Evolutionary conservation across 2,113 vertebrate genomes (phyloP), one percentile per base, ranked within the genome.

Genomic region (Herpetotheres cachinnans): DNA sequence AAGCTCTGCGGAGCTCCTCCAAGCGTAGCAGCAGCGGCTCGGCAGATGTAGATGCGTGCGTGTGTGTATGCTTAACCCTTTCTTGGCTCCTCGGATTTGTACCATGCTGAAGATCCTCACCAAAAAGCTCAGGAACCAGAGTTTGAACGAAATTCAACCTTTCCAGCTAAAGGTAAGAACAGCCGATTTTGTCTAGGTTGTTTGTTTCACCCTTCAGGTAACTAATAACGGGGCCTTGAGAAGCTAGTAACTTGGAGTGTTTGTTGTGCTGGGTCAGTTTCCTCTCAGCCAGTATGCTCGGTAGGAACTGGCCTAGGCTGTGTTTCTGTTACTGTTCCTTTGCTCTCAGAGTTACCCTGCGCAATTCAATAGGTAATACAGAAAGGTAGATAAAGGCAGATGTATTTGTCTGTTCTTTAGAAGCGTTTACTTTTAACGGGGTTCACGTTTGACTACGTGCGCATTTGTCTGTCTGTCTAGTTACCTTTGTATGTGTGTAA

Each of bases 91-190:
- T 59, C 73, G 95, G 77, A 36, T 80, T 89, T 97, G 85, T 97
- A 98, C 97, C 96, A 98, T 99, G 99, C 97, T 99, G 95, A 99
- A 99, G 98, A 98, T 98, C 91, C 96, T 99, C 94, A 99, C 99
- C 69, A 99, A 99, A 98, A 99, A 99, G 97, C 98, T 99, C 59
- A 98, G 98, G 96, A 98, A 98, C 97, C 99, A 99, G 85, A 99
- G 98, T 69, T 98, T 99, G 86, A 99, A 98, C 94, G 99, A 99
- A 96, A 99, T 99, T 18, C 99, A 99, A 8, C 99, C 99, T 76
- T 99, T 99, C 94, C 99, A 99, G 72, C 96, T 99, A 10, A 99
- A 99, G 99, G 99, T 99, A 98, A 98, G 98, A 15, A 13, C 12
- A 29, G 20, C 10, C 4, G 2, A 1, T 24, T 86, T 62, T 36